A percentile compares a stretch with the other conserved stretches of the same genome.
Evolutionary conservation across 2,888 invertebrate species (phyloP).

Genomic region (Cremastinae sp.): DNA sequence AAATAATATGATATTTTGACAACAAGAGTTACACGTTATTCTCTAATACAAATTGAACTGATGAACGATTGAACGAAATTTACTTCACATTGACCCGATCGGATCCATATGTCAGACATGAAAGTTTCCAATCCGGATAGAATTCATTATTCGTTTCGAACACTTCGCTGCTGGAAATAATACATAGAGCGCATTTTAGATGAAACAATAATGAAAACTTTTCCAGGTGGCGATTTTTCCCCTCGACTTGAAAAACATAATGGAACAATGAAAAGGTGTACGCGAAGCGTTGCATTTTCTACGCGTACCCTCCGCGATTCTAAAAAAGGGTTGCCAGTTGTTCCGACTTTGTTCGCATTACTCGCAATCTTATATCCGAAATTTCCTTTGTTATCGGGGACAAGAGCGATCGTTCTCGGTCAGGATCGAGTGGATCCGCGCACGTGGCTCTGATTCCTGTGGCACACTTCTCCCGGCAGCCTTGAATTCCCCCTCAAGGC

Average conservation of each 20-base stretch:
- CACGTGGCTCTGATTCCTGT: slow-evolving; percentile 44
- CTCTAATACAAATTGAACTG: no score
- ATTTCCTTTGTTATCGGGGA: slow-evolving; percentile 48
- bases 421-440: slow-evolving; percentile 3
- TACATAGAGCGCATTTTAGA: no score
- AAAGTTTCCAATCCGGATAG: no score
- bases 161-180: no score
- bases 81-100: no score
- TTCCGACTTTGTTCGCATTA: slow-evolving; percentile 31
- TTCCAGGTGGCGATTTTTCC: slow-evolving; percentile 14
- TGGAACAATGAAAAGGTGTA: not conserved
- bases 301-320: not conserved
- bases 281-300: slow-evolving; percentile 25
- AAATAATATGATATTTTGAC: no score
- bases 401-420: slow-evolving; percentile 6
- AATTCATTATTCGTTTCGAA: no score
- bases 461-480: slow-evolving; percentile 35
- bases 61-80: no score
- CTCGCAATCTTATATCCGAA: slow-evolving; percentile 30
- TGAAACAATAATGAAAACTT: no score
- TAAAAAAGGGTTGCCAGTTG: slow-evolving; percentile 42
- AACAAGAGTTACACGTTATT: no score
- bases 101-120: no score
- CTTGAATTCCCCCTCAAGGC: slow-evolving; percentile 13
- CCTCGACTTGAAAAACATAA: not conserved